Base-by-base conservation (phyloP, 2,113 vertebrate genomes). In the Phainopepla nitens region DNA sequence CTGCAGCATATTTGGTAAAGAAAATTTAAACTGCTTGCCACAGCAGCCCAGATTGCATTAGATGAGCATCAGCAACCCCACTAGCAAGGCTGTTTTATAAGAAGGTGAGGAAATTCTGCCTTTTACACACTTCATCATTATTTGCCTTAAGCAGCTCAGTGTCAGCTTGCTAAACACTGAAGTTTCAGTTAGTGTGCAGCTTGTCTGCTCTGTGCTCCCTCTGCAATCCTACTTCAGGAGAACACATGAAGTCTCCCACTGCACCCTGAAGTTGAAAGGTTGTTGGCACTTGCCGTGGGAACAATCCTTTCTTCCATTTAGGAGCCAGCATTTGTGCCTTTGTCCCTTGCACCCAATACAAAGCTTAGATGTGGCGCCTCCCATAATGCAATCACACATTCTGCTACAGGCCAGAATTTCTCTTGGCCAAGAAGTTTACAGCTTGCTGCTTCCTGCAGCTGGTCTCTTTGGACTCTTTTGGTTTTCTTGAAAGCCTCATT, bases 261-360 rank as follows among this genome's bases (percentile, higher is more conserved):
- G 92, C 45, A 10, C 85, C 86, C 75, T 89, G 47, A 90, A 92
- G 82, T 51, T 93, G 93, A 96, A 94, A 96, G 85, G 71, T 75
- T 95, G 82, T 51, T 96, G 90, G 94, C 94, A 92, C 79, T 83
- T 29, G 71, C 53, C 24, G 47, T 88, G 94, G 76, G 88, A 97
- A 95, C 73, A 82, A 94, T 66, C 4, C 64, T 75, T 62, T 54
- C 82, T 71, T 36, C 39, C 60, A 56, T 36, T 75, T 71, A 77
- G 64, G 61, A 96, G 88, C 79, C 72, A 90, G 57, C 28, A 66
- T 56, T 94, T 78, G 71, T 10, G 41, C 68, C 85, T 95, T 95
- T 72, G 69, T 93, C 90, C 82, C 79, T 31, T 42, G 80, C 41
- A 90, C 49, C 92, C 80, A 64, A 54, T 27, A 66, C 76, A 78